Evolutionary conservation across 2,113 vertebrate genomes (phyloP).

Genomic region (Pipra filicauda): DNA sequence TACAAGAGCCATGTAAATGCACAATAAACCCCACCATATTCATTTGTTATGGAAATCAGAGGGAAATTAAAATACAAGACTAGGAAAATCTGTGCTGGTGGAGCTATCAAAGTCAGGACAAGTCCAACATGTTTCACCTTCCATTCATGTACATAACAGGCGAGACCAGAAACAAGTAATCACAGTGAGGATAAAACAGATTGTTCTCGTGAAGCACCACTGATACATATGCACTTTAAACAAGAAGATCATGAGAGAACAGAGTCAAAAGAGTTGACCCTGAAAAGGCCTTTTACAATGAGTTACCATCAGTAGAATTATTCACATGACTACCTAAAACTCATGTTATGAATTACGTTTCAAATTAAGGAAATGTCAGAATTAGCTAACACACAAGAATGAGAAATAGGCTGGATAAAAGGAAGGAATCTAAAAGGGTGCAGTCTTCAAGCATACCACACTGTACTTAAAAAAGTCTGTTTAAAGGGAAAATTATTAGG

Average conservation of each 20-base stretch:
- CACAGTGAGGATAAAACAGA: neutral
- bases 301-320: neutral
- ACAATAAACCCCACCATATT: neutral
- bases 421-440: neutral
- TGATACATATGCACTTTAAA: neutral
- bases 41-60: neutral
- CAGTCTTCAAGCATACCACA: neutral
- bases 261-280: neutral
- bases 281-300: neutral
- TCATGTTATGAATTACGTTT: neutral
- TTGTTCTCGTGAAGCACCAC: neutral
- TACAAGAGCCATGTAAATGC: neutral
- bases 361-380: neutral
- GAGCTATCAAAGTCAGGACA: neutral
- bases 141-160: neutral
- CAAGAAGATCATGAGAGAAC: neutral
- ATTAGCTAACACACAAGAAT: neutral
- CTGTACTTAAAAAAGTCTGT: neutral
- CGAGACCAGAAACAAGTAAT: neutral
- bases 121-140: neutral
- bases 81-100: neutral
- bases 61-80: neutral
- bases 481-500: constrained; percentile 1
- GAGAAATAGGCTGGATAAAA: neutral
- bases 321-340: neutral